Evolutionary conservation across 2,113 vertebrate genomes (phyloP).

Genomic region (Theropithecus gelada): DNA sequence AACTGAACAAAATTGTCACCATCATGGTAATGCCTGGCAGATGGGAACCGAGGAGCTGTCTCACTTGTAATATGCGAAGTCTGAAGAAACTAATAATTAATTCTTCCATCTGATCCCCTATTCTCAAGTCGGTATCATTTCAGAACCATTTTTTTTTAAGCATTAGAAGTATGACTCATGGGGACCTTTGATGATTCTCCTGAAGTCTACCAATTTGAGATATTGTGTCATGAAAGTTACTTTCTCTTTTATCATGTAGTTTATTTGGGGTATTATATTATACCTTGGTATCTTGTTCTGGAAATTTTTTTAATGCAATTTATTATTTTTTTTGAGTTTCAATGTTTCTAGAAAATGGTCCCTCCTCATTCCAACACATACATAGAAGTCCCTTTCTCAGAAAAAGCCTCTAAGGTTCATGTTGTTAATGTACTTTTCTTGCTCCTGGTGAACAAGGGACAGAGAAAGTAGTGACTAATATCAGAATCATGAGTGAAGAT

Average conservation of each 20-base stretch:
- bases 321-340: constrained; percentile 32
- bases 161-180: background rate
- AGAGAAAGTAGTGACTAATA: constrained; percentile 86
- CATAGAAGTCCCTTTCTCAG: constrained; percentile 35
- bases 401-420: constrained; percentile 71
- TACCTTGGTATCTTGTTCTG: background rate
- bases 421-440: constrained; percentile 71
- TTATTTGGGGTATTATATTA: background rate
- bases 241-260: background rate
- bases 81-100: constrained; percentile 46
- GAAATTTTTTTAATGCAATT: background rate
- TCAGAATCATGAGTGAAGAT: constrained; percentile 84
- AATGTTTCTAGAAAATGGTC: constrained; percentile 23
- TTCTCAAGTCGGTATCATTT: constrained; percentile 9
- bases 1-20: constrained; percentile 56
- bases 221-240: background rate
- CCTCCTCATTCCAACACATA: background rate
- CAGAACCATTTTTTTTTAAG: background rate
- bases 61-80: constrained; percentile 28
- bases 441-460: constrained; percentile 79
- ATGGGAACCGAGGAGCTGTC: constrained; percentile 28
- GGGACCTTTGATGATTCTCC: background rate
- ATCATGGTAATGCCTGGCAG: constrained; percentile 50
- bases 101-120: background rate
- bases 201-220: background rate